Evolutionary conservation across 2,888 invertebrate species (phyloP).

Genomic region (Epistrophella euchroma): DNA sequence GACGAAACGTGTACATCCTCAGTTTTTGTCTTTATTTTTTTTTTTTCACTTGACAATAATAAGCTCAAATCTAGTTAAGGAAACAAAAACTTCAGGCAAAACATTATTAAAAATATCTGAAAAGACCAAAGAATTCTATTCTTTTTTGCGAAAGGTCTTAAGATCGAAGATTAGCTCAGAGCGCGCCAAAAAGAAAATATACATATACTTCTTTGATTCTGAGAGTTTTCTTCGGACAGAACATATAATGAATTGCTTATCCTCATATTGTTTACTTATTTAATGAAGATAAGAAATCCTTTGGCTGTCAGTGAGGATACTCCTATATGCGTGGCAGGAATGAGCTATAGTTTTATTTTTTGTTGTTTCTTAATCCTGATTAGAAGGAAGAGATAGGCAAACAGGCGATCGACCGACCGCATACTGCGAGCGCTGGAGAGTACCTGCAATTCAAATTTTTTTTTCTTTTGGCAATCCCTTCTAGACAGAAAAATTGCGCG

Average conservation of each 20-base stretch:
- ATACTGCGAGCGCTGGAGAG: conserved; percentile 48
- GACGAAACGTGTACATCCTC: conserved; percentile 49
- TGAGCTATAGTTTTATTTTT: conserved; percentile 15
- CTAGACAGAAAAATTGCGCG: conserved; percentile 48
- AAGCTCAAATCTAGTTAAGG: conserved; percentile 74
- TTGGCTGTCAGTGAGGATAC: conserved; percentile 59
- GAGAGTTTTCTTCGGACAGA: neutral
- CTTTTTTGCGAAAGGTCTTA: conserved; percentile 47
- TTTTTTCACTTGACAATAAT: conserved; percentile 51
- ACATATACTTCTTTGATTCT: neutral
- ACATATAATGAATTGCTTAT: conserved; percentile 60
- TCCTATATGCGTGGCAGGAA: conserved; percentile 16
- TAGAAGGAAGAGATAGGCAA: conserved; percentile 51
- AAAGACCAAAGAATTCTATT: conserved; percentile 22
- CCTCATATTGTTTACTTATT: conserved; percentile 70
- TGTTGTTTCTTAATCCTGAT: conserved; percentile 68
- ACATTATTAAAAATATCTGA: conserved; percentile 64
- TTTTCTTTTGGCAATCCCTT: conserved; percentile 24
- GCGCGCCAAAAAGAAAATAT: conserved; percentile 59
- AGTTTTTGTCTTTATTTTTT: conserved; percentile 1
- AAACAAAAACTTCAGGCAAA: conserved; percentile 75
- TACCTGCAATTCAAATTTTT: conserved; percentile 59
- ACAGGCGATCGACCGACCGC: conserved; percentile 54
- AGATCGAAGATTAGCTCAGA: conserved; percentile 58
- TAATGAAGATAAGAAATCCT: conserved; percentile 74